Evolutionary conservation across 2,888 invertebrate species (phyloP).

Genomic region (Escarpia spicata): DNA sequence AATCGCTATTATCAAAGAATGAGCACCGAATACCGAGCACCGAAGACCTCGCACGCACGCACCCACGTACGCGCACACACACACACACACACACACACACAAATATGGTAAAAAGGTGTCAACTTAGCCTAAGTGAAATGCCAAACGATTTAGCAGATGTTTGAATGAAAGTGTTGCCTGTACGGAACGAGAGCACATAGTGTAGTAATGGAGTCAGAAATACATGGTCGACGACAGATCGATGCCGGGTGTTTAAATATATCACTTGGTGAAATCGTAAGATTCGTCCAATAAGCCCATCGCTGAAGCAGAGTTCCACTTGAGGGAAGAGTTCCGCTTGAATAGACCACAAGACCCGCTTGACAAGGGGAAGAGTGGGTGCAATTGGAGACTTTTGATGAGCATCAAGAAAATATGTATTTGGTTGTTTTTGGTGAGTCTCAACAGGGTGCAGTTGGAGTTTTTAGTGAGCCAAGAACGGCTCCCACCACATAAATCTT

Average conservation of each 20-base stretch:
- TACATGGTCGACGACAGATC: neutral
- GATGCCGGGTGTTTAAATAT: neutral
- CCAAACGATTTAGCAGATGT: neutral
- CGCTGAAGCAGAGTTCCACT: neutral
- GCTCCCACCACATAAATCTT: too few species aligned
- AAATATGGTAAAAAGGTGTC: neutral
- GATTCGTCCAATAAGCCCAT: neutral
- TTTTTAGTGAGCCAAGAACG: too few species aligned
- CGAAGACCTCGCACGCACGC: too few species aligned
- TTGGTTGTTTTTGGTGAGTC: too few species aligned
- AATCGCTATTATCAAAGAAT: too few species aligned
- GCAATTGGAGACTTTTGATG: too few species aligned
- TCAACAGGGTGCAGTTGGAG: too few species aligned
- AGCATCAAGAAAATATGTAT: too few species aligned
- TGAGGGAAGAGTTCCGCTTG: too few species aligned
- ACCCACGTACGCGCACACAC: neutral
- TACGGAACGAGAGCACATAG: neutral
- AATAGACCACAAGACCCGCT: too few species aligned
- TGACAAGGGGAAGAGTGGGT: too few species aligned
- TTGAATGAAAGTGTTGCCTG: neutral
- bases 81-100: neutral
- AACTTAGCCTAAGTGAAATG: neutral
- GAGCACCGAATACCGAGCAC: too few species aligned
- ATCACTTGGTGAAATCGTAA: neutral
- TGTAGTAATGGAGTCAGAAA: neutral